Evolutionary conservation across 2,113 vertebrate species (phyloP).

Genomic region (Aepyceros melampus): DNA sequence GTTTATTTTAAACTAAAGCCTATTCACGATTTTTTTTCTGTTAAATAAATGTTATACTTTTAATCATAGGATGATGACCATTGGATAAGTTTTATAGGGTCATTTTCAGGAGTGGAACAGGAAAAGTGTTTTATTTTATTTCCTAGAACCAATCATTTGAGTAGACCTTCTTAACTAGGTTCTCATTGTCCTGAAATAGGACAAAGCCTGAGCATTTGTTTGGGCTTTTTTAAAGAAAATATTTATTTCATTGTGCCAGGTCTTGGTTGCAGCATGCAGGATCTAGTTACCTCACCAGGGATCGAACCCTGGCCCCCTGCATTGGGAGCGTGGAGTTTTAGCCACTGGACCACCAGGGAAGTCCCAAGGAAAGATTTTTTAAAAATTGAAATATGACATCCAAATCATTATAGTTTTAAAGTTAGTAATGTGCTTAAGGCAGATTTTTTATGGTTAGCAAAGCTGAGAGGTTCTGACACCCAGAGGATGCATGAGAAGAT

Average conservation of each 20-base stretch:
- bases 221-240: background rate
- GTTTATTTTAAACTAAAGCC: background rate
- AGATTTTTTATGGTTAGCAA: constrained; percentile 75
- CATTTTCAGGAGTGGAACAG: constrained; percentile 38
- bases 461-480: constrained; percentile 75
- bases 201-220: background rate
- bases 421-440: constrained; percentile 72
- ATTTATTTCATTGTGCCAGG: background rate
- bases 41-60: constrained; percentile 36
- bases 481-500: constrained; percentile 77
- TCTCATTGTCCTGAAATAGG: background rate
- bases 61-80: constrained; percentile 17
- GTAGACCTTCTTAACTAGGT: background rate
- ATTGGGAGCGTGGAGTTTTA: background rate
- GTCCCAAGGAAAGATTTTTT: constrained; percentile 45
- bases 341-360: background rate
- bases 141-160: background rate
- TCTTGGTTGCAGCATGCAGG: background rate
- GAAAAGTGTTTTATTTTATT: background rate
- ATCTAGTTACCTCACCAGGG: background rate
- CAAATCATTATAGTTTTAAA: constrained; percentile 63
- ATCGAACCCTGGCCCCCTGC: background rate
- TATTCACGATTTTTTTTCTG: background rate
- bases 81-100: constrained; percentile 25
- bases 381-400: constrained; percentile 71